These are phyloP conservation scores for Periphyllus acericola DNA, from an alignment of 2,888 invertebrate genomes.

Conservation along the genomic window DNA sequence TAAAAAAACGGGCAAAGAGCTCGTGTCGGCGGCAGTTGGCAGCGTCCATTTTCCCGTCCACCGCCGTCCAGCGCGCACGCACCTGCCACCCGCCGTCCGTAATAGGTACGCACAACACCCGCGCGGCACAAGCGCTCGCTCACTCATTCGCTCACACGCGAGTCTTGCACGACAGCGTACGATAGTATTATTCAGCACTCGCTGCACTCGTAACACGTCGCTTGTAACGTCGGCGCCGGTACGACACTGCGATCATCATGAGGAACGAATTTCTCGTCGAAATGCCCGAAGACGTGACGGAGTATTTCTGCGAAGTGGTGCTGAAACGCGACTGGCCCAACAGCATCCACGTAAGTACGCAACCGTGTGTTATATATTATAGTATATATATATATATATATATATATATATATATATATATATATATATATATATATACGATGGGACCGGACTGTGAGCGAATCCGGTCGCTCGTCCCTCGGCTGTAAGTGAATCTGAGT, in stretches of 20 bases:
- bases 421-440: no score
- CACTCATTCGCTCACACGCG: not conserved
- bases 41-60: not conserved
- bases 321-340: constrained; percentile 61
- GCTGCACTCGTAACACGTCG: not conserved
- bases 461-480: no score
- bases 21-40: not conserved
- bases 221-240: no score
- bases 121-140: not conserved
- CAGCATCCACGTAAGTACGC: constrained; percentile 59
- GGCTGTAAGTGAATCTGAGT: no score
- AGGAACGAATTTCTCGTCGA: constrained; percentile 55
- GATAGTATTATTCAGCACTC: not conserved
- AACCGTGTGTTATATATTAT: no score
- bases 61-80: not conserved
- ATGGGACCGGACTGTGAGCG: no score
- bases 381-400: no score
- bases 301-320: constrained; percentile 60
- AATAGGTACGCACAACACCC: not conserved
- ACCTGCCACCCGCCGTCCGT: not conserved
- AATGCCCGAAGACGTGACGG: constrained; percentile 50
- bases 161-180: not conserved
- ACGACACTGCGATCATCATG: not conserved
- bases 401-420: no score
- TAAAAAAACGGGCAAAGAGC: not conserved